Base-by-base conservation (phyloP, 2,888 invertebrate genomes). In the Hymenopus coronatus region DNA sequence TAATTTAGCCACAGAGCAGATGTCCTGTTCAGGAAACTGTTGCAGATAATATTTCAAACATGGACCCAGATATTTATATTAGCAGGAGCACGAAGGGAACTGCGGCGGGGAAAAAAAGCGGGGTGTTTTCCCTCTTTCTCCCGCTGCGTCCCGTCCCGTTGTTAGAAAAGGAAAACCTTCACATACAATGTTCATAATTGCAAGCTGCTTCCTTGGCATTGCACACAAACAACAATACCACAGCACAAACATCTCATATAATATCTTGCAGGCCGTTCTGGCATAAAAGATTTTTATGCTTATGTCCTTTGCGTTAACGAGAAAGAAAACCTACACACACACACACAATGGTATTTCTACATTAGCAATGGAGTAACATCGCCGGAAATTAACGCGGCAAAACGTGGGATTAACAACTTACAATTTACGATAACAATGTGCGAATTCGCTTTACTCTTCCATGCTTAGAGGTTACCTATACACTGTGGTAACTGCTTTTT, bases 191-290 rank as follows among this genome's bases (percentile, higher is more conserved):
- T 30, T n/a, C 40, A 33, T 82, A 82, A 82, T 27, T 81, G 82
- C 87, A 87, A 87, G 87, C 87, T 82, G 87, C 82, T 82, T 46
- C 27, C 46, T 85, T 46, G n/a, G 33, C 30, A 85, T 85, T 46
- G 54, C 46, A 40, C 9, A 70, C 54, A 70, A 70, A 70, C 54
- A 70, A 70, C 54, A 70, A 70, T 70, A 70, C 25, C 54, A 70
- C 54, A 70, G 3, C 20, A 25, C 20, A 70, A 15, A 70, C 54
- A 20, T 70, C 20, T 70, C 20, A 70, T 70, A 70, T 70, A 70
- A 70, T 70, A 70, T 70, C 54, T 70, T 70, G 20, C 54, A 70
- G 25, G 20, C 54, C 25, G 54, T 20, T 70, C 4, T 70, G 3
- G 54, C 54, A 25, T 70, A 70, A 70, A 70, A 70, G 54, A 70